Conservation (phyloP, 2,888 invertebrate species). For the Drosophila anomalata region DNA sequence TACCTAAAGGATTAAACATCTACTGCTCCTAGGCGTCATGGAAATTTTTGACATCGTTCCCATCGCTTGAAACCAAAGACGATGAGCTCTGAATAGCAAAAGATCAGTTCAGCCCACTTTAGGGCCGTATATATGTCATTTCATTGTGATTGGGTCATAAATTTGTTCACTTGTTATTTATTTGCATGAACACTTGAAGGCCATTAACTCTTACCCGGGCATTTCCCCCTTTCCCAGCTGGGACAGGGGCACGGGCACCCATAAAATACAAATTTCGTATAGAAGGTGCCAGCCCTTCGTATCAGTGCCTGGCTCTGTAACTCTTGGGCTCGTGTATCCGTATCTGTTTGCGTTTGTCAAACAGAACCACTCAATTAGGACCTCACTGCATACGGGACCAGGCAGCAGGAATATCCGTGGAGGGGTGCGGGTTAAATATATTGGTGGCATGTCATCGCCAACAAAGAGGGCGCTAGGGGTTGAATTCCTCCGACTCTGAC, state of each 20-base stretch:
- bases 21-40: no score
- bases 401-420: background rate
- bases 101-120: background rate
- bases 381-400: constrained; percentile 30
- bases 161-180: constrained; percentile 65
- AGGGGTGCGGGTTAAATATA: constrained; percentile 9
- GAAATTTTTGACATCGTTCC: background rate
- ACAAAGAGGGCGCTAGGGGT: constrained; percentile 37
- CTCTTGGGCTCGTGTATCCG: constrained; percentile 8
- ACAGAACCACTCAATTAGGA: constrained; percentile 76
- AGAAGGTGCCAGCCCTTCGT: constrained; percentile 47
- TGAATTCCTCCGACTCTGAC: constrained; percentile 49
- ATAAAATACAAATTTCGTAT: constrained; percentile 62
- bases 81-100: background rate
- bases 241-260: constrained; percentile 32
- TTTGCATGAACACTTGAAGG: constrained; percentile 69
- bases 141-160: constrained; percentile 39
- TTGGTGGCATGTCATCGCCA: constrained; percentile 17
- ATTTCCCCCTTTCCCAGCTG: constrained; percentile 20
- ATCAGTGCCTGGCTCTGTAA: constrained; percentile 23
- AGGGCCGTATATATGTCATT: background rate
- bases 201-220: constrained; percentile 38
- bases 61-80: background rate
- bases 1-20: no score
- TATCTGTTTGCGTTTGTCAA: constrained; percentile 75